phyloP scores from a whole-genome alignment of 2,888 invertebrate genomes.

The Sussaba pulchella region DNA sequence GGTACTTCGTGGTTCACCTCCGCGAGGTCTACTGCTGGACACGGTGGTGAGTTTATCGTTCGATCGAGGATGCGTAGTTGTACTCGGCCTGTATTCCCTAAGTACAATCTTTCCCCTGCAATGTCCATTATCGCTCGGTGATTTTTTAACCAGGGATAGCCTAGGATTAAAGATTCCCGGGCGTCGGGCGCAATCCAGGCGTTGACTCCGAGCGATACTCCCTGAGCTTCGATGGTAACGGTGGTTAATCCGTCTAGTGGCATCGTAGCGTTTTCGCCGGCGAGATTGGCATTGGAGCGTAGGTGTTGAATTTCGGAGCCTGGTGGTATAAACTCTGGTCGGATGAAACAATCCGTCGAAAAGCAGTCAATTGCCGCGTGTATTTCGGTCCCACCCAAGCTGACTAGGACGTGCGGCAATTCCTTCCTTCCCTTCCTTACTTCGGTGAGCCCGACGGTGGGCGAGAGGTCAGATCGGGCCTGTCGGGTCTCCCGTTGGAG shows the following conservation, averaged over 20 bases:
- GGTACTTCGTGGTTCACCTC: slow-evolving; percentile 16
- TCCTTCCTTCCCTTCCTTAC: not conserved
- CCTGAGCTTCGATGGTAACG: not conserved
- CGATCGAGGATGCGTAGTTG: no score
- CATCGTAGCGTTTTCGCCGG: not conserved
- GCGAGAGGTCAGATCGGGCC: not conserved
- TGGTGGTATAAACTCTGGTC: not conserved
- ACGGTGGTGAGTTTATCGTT: no score
- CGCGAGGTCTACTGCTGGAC: not conserved
- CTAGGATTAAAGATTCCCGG: not conserved
- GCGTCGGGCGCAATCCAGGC: not conserved
- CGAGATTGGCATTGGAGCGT: not conserved
- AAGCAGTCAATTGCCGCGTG: slow-evolving; percentile 7
- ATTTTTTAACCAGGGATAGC: not conserved
- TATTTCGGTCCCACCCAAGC: not conserved
- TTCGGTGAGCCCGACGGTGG: not conserved
- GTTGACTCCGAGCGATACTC: not conserved
- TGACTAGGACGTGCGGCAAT: not conserved
- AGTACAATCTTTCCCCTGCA: not conserved
- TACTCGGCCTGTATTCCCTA: not conserved
- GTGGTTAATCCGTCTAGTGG: not conserved
- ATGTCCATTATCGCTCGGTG: not conserved
- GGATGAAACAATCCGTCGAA: slow-evolving; percentile 13
- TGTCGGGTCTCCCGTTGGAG: not conserved
- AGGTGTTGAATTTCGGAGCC: not conserved